Conservation (phyloP, 1,140 invertebrate genomes). For the Cotesia typhae region DNA sequence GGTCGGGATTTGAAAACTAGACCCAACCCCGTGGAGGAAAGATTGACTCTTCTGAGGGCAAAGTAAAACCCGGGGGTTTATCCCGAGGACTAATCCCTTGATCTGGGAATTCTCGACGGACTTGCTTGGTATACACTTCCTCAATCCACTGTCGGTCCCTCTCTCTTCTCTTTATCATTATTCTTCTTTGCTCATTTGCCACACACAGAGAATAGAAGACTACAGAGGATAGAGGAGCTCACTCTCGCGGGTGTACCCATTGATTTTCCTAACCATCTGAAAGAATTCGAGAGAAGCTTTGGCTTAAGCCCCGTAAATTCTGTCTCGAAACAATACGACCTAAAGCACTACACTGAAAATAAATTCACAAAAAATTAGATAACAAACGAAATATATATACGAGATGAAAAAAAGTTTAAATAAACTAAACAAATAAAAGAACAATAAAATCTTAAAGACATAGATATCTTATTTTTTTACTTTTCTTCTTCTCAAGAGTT, state of each 20-base stretch:
- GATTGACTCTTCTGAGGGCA: neutral
- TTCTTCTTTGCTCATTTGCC: slow-evolving; percentile 11
- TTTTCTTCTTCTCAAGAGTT: neutral
- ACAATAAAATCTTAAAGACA: neutral
- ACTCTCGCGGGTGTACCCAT: neutral
- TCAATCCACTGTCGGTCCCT: neutral
- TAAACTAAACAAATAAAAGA: too few relatives aligned
- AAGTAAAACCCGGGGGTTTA: slow-evolving; percentile 22
- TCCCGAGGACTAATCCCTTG: slow-evolving; percentile 22
- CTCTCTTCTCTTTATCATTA: slow-evolving; percentile 1
- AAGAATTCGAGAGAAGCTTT: slow-evolving; percentile 22
- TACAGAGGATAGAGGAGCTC: neutral
- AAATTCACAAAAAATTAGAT: neutral
- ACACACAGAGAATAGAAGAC: too few relatives aligned
- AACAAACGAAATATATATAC: too few relatives aligned
- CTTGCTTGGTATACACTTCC: too few relatives aligned
- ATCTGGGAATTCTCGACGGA: slow-evolving; percentile 17
- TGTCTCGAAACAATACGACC: slow-evolving; percentile 9
- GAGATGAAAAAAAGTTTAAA: too few relatives aligned
- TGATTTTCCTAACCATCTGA: slow-evolving; percentile 26
- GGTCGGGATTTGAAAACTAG: too few relatives aligned
- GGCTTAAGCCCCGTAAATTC: slow-evolving; percentile 16
- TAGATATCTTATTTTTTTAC: slow-evolving; percentile 8
- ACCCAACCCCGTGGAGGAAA: neutral
- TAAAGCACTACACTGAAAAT: neutral